Evolutionary conservation across 2,113 vertebrate genomes (phyloP), one percentile per base, ranked within the genome.

Genomic region (Halichoeres trimaculatus): DNA sequence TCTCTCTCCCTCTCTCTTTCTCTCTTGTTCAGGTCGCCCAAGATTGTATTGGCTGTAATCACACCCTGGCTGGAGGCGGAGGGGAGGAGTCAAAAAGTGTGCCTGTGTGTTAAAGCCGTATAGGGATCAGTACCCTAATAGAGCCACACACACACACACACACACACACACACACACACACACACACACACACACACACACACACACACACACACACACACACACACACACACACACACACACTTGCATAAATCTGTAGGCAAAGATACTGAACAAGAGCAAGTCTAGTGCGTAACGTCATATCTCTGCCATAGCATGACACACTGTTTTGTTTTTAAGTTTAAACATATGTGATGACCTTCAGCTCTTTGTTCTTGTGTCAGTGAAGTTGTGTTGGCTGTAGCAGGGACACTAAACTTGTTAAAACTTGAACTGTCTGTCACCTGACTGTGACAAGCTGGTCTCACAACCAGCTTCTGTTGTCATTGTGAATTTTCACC

Each of bases 1-100:
- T 43, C 63, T 69, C 65, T 74, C 68, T 71, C 59, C 43, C 59
- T 57, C 53, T 47, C 75, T 71, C 73, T 43, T 54, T 70, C 54
- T 54, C 70, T 50, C 70, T 70, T 66, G 75, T 78, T 72, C 77
- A 87, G 84, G 89, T 88, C 85, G 81, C 68, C 72, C 80, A 80
- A 91, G 82, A 78, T 72, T 87, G 86, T 77, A 81, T 86, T 89
- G 86, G 83, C 86, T 90, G 47, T 81, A 86, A 85, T 91, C 85
- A 84, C 85, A 85, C 89, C 54, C 82, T 69, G 74, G 40, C 84
- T 84, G 41, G 74, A 75, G 76, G 81, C 80, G 57, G 34, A 76
- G 74, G 91, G 92, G 89, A 80, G 92, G 90, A 89, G 90, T 78
- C 72, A 56, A 83, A 83, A 84, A 84, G 66, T 81, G 83, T 87